phyloP scores from a whole-genome alignment of 2,888 invertebrate species.

The Yponomeuta evonymella region DNA sequence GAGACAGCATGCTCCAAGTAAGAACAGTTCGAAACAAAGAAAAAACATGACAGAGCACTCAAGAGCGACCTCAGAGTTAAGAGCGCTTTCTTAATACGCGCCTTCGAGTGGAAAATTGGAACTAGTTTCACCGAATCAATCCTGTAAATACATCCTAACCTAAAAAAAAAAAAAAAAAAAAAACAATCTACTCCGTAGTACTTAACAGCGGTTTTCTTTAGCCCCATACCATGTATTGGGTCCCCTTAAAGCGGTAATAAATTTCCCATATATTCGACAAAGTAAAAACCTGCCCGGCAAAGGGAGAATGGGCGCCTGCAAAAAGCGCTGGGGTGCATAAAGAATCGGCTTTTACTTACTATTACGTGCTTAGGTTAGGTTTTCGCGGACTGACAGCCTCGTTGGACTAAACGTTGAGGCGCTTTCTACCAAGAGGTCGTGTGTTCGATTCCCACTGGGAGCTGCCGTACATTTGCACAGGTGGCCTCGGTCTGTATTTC shows the following conservation, averaged over 20 bases:
- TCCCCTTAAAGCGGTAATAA: conserved; percentile 39
- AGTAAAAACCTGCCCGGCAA: conserved; percentile 37
- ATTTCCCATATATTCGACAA: conserved; percentile 47
- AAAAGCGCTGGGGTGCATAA: conserved; percentile 66
- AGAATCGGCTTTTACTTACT: conserved; percentile 53
- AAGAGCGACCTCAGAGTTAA: no score
- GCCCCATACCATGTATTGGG: conserved; percentile 26
- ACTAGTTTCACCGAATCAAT: neutral
- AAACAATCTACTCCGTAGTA: neutral
- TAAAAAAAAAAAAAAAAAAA: neutral
- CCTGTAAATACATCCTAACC: neutral
- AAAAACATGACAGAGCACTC: no score
- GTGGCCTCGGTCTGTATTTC: no score
- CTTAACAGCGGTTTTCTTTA: conserved; percentile 19
- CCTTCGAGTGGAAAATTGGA: neutral
- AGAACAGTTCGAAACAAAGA: no score
- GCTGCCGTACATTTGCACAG: no score
- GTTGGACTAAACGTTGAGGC: no score
- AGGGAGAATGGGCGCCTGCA: conserved; percentile 22
- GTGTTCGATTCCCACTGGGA: no score
- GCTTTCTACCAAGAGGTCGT: no score
- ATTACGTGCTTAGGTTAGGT: neutral
- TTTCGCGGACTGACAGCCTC: no score
- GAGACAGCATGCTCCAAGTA: no score
- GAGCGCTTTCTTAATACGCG: no score